Percentiles rank a stretch among this genome's conserved stretches.
Conservation (phyloP, 2,113 vertebrate genomes). For the Morone saxatilis region DNA sequence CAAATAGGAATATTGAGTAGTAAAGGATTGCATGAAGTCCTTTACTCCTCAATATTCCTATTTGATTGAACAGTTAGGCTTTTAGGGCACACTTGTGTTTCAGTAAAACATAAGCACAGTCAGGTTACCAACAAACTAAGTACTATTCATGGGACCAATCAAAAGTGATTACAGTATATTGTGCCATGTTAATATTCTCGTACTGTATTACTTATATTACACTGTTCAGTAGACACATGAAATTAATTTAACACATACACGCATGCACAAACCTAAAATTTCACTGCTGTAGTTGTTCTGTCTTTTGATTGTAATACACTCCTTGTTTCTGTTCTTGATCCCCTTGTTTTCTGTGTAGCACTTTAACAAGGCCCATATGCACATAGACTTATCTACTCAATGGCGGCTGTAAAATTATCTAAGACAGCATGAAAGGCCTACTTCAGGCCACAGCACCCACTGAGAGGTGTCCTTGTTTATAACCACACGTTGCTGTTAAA, state of each 20-base stretch:
- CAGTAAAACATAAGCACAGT: neutral
- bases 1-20: too few relatives aligned
- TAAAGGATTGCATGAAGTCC: conserved; percentile 59
- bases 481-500: conserved; percentile 20
- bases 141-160: neutral
- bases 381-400: conserved; percentile 3
- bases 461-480: conserved; percentile 30
- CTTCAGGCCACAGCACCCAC: conserved; percentile 35
- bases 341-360: conserved; percentile 14
- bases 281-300: neutral
- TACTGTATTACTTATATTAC: conserved; percentile 5
- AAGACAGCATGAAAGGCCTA: conserved; percentile 37
- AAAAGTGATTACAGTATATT: neutral
- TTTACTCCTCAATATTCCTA: conserved; percentile 54
- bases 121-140: conserved; percentile 3
- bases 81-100: conserved; percentile 10
- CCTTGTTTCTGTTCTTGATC: conserved; percentile 8
- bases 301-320: conserved; percentile 12
- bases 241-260: conserved; percentile 16
- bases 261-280: neutral
- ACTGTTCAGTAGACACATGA: neutral
- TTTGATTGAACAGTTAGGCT: conserved; percentile 48
- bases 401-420: conserved; percentile 36
- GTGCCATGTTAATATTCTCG: conserved; percentile 8
- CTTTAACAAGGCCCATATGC: conserved; percentile 10